Evolutionary conservation across 23 tunicate genomes (phyloP), one percentile per base, ranked within the genome.

Genomic region (Styela plicata): DNA sequence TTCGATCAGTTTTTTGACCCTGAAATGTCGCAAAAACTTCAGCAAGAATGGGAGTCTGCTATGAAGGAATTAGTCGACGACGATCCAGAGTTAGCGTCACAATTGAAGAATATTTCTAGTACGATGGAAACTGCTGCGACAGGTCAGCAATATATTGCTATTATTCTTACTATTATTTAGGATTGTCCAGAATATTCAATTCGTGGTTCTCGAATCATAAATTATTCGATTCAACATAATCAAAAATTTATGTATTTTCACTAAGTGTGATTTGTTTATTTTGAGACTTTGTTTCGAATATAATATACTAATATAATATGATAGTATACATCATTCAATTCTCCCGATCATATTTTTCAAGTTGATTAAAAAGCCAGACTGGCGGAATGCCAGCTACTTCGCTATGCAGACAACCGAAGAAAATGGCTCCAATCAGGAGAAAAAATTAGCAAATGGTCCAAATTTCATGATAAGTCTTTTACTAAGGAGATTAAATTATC

Each of bases 1-100:
- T 87, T 93, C 68, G 63, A 81, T 24, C 86, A 88, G 81, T 93
- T 93, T 73, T 91, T 91, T 79, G 85, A 83, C 69, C 71, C 78
- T 36, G 85, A 83, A 19, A 78, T 83, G 37, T 33, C 97, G 2
- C 69, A 77, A 63, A 83, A 78, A 25, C 74, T 91, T 35, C 89
- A 84, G 31, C 81, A 85, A 31, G 98, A 88, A 74, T 93, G 98
- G 98, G 63, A 83, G 18, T 19, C 63, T 2, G 89, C 98, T 2
- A 77, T 93, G 84, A 73, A 88, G 35, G 98, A 93, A 68, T 66
- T 88, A 30, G 34, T 31, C 3, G 78, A 88, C 7, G 93, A 93
- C 28, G 82, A 75, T 36, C 89, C 89, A 19, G 89, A 80, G 10
- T 71, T 86, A 2, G 83, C 83, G 29, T 52, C 79, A 23, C 87